These are phyloP conservation scores for Echinarachnius parma DNA, from an alignment of 53 echinoderm and acorn worm species.

Conservation along the genomic window DNA sequence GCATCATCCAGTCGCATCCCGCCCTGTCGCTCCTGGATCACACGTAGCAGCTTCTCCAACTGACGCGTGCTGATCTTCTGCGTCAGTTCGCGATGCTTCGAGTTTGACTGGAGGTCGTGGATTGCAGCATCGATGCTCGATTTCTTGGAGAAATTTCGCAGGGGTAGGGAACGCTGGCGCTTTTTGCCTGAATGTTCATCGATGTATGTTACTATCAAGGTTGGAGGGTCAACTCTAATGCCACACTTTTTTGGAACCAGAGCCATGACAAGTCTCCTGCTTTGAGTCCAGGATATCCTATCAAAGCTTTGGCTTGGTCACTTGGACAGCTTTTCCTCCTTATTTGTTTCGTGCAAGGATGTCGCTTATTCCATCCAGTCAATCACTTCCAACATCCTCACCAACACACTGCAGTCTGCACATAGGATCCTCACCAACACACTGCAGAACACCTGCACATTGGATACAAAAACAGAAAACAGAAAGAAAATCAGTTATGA, in stretches of 20 bases:
- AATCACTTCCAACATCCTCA: no score
- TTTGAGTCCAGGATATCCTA: no score
- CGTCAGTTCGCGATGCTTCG: conserved; percentile 83
- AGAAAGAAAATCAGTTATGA: no score
- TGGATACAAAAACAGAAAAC: no score
- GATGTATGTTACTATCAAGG: conserved; percentile 74
- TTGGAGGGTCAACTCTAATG: conserved; percentile 76
- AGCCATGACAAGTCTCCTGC: no score
- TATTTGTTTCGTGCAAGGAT: no score
- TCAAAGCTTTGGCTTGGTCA: no score
- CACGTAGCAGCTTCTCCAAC: conserved; percentile 71
- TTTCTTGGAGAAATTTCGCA: conserved; percentile 82
- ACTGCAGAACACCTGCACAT: no score
- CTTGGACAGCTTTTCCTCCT: no score
- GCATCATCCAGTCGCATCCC: conserved; percentile 76
- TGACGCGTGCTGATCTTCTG: conserved; percentile 62
- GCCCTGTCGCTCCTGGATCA: conserved; percentile 70
- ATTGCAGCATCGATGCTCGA: conserved; percentile 60
- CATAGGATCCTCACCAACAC: no score
- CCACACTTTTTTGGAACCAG: conserved; percentile 87
- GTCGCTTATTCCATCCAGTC: no score
- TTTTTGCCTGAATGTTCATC: conserved; percentile 67
- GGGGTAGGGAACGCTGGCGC: conserved; percentile 77
- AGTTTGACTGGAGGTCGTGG: conserved; percentile 65
- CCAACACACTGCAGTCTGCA: no score